phyloP scores from a whole-genome alignment of 2,113 vertebrate species.

The Centropus bengalensis region DNA sequence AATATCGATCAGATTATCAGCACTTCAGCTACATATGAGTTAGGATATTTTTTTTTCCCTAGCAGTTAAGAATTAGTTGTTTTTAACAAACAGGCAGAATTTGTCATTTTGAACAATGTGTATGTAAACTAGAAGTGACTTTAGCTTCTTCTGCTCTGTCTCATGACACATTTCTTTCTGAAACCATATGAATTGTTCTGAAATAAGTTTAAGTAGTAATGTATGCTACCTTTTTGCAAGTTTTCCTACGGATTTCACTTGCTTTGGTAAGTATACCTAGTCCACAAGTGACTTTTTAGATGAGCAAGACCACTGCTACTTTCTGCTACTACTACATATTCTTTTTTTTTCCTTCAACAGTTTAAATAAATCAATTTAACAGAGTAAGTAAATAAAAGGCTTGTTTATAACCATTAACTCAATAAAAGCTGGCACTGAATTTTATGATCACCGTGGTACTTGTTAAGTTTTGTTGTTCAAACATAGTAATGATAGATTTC shows the following conservation, averaged over 20 bases:
- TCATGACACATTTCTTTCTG: background rate
- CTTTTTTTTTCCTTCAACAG: background rate
- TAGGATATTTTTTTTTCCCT: background rate
- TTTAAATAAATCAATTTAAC: background rate
- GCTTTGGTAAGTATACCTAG: background rate
- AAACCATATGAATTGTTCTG: background rate
- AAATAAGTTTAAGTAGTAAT: background rate
- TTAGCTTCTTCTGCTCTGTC: background rate
- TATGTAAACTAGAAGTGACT: background rate
- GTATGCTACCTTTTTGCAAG: background rate
- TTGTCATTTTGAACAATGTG: background rate
- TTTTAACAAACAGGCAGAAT: background rate
- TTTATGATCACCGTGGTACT: background rate
- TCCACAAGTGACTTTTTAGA: background rate
- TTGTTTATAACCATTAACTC: background rate
- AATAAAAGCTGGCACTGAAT: background rate
- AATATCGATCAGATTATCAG: background rate
- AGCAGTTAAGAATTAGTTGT: background rate
- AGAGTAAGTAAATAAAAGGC: background rate
- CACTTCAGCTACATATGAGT: background rate
- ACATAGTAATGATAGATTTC: background rate
- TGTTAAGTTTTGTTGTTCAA: background rate
- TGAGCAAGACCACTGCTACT: background rate
- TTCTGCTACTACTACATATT: background rate
- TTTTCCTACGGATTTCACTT: background rate